Percentiles rank a stretch among this genome's conserved stretches.
These are phyloP conservation scores for Drosophila stalkeri DNA, from an alignment of 2,888 invertebrate species.

Conservation along the genomic window DNA sequence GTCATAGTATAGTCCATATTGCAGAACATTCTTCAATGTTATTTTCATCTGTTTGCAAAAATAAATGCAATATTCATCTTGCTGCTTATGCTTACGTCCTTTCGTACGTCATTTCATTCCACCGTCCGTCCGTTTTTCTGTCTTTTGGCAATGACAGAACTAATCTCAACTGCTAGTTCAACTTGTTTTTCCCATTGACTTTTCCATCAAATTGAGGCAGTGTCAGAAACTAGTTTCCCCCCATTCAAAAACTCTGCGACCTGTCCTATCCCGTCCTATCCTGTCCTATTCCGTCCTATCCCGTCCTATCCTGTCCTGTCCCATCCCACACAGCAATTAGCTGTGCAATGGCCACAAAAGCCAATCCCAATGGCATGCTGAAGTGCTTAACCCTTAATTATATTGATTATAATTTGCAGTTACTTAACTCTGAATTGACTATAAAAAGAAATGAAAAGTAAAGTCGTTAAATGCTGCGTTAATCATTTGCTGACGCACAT, in stretches of 20 bases:
- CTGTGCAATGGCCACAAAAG: background rate
- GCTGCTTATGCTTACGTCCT: no score
- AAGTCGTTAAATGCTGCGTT: background rate
- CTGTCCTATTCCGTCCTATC: background rate
- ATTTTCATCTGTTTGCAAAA: no score
- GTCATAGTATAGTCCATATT: no score
- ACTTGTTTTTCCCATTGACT: background rate
- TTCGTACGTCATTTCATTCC: no score
- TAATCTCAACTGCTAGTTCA: background rate
- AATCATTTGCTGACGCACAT: constrained; percentile 7
- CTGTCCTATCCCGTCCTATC: no score
- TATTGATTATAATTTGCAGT: background rate
- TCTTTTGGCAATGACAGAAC: background rate
- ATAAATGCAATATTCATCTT: no score
- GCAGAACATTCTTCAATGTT: no score
- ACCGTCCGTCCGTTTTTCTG: background rate
- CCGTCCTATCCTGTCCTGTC: background rate
- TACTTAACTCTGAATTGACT: background rate
- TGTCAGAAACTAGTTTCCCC: background rate
- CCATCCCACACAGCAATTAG: background rate
- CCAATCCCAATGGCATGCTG: background rate
- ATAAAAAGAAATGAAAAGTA: background rate
- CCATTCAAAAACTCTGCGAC: background rate
- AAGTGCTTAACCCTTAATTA: background rate
- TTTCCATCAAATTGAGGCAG: background rate